phyloP scores from a whole-genome alignment of 92 coral and sea anemone genomes.

The Umimayanthus chanpuru region DNA sequence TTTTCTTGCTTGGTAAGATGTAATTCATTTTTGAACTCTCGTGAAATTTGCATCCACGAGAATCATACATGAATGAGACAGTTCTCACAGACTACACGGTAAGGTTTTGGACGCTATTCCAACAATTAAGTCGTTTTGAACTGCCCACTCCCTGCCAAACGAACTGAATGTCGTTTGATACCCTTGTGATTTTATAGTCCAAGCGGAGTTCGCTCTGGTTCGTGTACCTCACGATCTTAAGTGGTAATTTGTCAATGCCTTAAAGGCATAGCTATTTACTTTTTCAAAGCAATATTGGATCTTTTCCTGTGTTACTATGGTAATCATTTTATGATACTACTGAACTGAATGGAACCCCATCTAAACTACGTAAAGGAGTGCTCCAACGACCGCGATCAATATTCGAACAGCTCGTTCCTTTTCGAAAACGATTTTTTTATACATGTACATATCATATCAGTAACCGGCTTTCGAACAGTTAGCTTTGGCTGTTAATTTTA shows the following conservation, averaged over 20 bases:
- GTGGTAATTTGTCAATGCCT: not conserved
- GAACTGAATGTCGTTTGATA: not conserved
- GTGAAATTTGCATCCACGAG: not conserved
- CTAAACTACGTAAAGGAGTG: not conserved
- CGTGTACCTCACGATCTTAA: not conserved
- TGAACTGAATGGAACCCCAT: not conserved
- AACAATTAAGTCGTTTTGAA: not conserved
- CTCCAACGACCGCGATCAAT: not conserved
- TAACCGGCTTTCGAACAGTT: too few relatives aligned
- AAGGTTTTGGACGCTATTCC: not conserved
- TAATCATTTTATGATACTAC: not conserved
- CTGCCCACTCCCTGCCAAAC: not conserved
- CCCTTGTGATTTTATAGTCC: not conserved
- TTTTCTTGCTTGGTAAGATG: too few relatives aligned
- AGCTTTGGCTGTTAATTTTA: too few relatives aligned
- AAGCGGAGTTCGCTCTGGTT: not conserved
- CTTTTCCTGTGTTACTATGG: not conserved
- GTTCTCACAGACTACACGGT: not conserved
- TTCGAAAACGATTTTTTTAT: too few relatives aligned
- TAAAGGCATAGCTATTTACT: not conserved
- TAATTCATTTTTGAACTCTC: not conserved
- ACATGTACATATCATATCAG: too few relatives aligned
- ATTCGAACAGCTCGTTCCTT: too few relatives aligned
- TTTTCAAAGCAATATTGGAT: not conserved
- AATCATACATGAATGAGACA: not conserved